Evolutionary conservation across 2,113 vertebrate species (phyloP), one percentile per base, ranked within the genome.

Genomic region (Peromyscus polionotus): DNA sequence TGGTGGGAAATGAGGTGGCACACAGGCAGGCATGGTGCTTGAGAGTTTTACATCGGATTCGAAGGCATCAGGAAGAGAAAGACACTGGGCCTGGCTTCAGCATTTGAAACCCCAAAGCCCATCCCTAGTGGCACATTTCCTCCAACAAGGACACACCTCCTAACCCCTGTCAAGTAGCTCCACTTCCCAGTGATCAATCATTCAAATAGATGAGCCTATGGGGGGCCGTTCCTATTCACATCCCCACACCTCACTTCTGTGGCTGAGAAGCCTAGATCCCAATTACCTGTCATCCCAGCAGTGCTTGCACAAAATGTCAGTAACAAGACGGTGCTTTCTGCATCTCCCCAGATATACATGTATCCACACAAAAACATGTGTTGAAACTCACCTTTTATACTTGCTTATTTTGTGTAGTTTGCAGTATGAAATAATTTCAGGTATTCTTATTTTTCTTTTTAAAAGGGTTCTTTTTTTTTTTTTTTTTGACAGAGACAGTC

Each of bases 391-490:
- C 45, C n/a, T 94, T 79, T 96, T 31, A 85, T 54, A 54, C 45
- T 83, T 93, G 26, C n/a, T 94, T 79, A 80, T 26, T 85, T 59
- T 20, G 75, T 81, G 14, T 73, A 72, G 86, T 94, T 95, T 97
- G 9, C 57, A 97, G 48, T 16, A 85, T 63, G 36, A 95, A 96
- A 90, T 81, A 91, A 94, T 94, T 81, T 61, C 57, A 92, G 92
- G 61, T 19, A 28, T 75, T 77, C 11, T 4, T 42, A 84, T 11
- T 70, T 75, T 93, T 77, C 79, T 85, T 67, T 28, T 16, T 94
- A 14, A n/a, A 59, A 36, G 31, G 24, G 6, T 77, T 75, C 80
- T 73, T 26, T 5, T 94, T 22, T 22, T 48, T 91, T 42, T 42
- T 42, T 42, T 42, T 42, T 91, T 79, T 79, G 61, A 92, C 16